Percentiles rank a stretch among this genome's conserved stretches.
Evolutionary conservation across 2,113 vertebrate genomes (phyloP).

Genomic region (Acanthochromis polyacanthus): DNA sequence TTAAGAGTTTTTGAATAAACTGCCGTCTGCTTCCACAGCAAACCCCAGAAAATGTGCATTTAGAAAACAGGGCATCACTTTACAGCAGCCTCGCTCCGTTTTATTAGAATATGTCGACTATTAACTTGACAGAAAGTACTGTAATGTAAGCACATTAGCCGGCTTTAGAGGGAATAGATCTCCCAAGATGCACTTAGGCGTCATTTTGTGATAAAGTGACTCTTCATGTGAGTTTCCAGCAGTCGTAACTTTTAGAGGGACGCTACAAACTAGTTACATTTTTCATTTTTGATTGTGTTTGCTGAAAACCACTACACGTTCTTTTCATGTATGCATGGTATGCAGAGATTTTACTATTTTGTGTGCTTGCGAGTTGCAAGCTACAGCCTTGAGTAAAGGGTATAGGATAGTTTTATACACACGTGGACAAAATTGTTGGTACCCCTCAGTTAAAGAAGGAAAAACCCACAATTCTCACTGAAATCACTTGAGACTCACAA

Average conservation of each 20-base stretch:
- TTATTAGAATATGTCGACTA: background rate
- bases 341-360: too few relatives aligned
- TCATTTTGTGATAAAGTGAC: background rate
- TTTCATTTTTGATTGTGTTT: background rate
- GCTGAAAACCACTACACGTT: background rate
- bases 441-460: too few relatives aligned
- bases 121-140: background rate
- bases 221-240: background rate
- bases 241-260: background rate
- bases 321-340: too few relatives aligned
- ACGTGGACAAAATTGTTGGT: too few relatives aligned
- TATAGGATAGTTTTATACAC: too few relatives aligned
- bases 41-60: conserved; percentile 14
- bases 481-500: too few relatives aligned
- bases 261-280: background rate
- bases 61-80: background rate
- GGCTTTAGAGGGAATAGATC: background rate
- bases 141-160: background rate
- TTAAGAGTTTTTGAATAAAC: conserved; percentile 35
- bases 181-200: background rate
- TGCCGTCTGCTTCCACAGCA: conserved; percentile 28
- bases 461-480: too few relatives aligned
- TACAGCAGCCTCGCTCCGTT: background rate
- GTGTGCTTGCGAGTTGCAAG: too few relatives aligned
- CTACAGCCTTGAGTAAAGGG: too few relatives aligned